Base-by-base conservation (phyloP, 2,113 vertebrate species). In the Tachysurus fulvidraco region DNA sequence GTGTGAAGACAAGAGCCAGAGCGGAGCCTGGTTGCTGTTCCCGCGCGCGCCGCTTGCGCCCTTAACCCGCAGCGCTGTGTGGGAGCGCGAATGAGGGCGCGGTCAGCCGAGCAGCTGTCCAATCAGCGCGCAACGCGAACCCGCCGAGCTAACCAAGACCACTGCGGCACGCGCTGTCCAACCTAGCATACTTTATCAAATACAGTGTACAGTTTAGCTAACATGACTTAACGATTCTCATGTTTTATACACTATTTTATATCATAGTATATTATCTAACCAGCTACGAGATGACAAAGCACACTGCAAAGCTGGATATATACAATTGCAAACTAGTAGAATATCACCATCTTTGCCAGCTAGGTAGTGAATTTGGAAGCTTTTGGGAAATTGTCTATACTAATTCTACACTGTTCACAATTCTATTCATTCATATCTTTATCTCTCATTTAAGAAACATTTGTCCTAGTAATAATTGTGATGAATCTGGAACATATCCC, bases 81-180 rank as follows among this genome's bases (percentile, higher is more conserved):
- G 73, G 80, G 84, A 84, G 85, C 82, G 79, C 1, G 83, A 86
- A 85, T 73, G 85, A 89, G 83, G 81, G 87, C 83, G 85, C 86
- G 89, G 89, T 87, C 89, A 91, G 85, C 57, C 79, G 89, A 85
- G 80, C 84, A 79, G 57, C 87, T 85, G 30, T 74, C 90, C 91
- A 90, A 92, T 91, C 87, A 87, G 71, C 79, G 82, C 71, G 62
- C 76, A 41, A 30, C 87, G 60, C 19, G 36, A 71, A n/a, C 81
- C n/a, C 85, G 60, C 79, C 69, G 60, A 81, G 13, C 44, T 52
- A 55, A 77, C 50, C 71, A 55, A 30, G 44, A 65, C 81, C 82
- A 84, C 91, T 89, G 88, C 86, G 79, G 86, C 88, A 91, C 85
- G 44, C 85, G 82, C 81, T 78, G 80, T 52, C n/a, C 82, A 50